These are phyloP conservation scores for Helicoverpa assulta DNA, from an alignment of 2,888 invertebrate species.

Conservation along the genomic window DNA sequence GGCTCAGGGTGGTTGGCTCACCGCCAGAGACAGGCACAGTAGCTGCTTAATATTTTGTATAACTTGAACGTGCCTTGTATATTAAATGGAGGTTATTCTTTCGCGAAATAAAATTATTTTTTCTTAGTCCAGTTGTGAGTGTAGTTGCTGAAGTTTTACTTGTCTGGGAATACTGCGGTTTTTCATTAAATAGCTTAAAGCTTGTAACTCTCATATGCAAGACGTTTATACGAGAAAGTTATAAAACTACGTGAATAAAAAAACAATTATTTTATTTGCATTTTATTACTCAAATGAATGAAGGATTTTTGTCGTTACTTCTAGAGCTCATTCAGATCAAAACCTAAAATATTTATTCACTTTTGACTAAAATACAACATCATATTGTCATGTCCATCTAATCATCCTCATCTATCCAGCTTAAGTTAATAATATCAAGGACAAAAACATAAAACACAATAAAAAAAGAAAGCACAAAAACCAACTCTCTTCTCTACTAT, in stretches of 20 bases:
- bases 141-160: neutral
- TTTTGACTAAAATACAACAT: too few species aligned
- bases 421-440: neutral
- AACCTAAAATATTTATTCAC: too few species aligned
- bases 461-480: neutral
- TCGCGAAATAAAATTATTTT: slow-evolving; percentile 20
- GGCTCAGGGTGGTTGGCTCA: slow-evolving; percentile 19
- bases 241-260: too few species aligned
- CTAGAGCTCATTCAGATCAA: too few species aligned
- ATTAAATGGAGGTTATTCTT: slow-evolving; percentile 42
- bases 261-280: too few species aligned
- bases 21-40: slow-evolving; percentile 31
- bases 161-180: neutral
- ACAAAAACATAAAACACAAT: neutral
- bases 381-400: too few species aligned
- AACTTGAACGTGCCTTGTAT: slow-evolving; percentile 41
- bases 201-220: neutral
- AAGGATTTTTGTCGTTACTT: too few species aligned
- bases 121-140: slow-evolving; percentile 17
- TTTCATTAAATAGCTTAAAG: neutral
- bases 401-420: neutral
- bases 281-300: too few species aligned
- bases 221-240: neutral
- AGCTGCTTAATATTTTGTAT: slow-evolving; percentile 41
- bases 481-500: neutral